Evolutionary conservation across 1,140 invertebrate species (phyloP), one percentile per base, ranked within the genome.

Genomic region (Drosophila arizonae): DNA sequence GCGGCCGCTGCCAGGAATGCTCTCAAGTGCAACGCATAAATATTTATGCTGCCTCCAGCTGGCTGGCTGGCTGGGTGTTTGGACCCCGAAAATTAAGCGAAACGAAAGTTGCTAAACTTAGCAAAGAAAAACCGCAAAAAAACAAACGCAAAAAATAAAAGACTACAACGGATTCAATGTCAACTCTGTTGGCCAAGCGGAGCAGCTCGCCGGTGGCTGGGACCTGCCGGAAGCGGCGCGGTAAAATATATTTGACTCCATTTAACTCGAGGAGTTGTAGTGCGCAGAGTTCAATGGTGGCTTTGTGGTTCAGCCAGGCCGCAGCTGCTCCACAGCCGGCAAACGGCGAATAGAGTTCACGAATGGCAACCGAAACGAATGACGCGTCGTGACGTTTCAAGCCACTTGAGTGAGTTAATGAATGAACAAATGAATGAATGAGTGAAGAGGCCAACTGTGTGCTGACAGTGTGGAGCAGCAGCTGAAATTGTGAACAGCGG

Each of bases 11-110:
- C 51, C 41, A 63, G 71, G 51, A 86, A 80, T 57, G 71, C 75
- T 66, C 84, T 87, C 82, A 87, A 87, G 69, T 87, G 82, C 82
- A 88, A 87, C 82, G 76, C 82, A 87, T 87, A 88, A 87, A 87
- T 87, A 86, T 86, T 87, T 79, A 82, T 87, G 45, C 79, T 54
- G 15, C 8, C 43, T 17, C 6, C 43, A 13, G 24, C 21, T 51
- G 28, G 24, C 21, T 51, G 17, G 33, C 51, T 55, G 28, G 68
- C 33, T 57, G 33, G 30, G 75, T 65, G 60, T 82, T 82, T 87
- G 87, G 82, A 88, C 79, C 82, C 54, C 81, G 67, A 81, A 82
- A 87, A 81, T 61, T 61, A 10, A 45, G 17, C 39, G 48, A 75
- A 75, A 56, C 65, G 84, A 87, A 87, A 87, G 81, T 85, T 85